Percentiles rank a stretch among this genome's conserved stretches.
Evolutionary conservation across 2,888 invertebrate species (phyloP).

Genomic region (Salticus scenicus): DNA sequence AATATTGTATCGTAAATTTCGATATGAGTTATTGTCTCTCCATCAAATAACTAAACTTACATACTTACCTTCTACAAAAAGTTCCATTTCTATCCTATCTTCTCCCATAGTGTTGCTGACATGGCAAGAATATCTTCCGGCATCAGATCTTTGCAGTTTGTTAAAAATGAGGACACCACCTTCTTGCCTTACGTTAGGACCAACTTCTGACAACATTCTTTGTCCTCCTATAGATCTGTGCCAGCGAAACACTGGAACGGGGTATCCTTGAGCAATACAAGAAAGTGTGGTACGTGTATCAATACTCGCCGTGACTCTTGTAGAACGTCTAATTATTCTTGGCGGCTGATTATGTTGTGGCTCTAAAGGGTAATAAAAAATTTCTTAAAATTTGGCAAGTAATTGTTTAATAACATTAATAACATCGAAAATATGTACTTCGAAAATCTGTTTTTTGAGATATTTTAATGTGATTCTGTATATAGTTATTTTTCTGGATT

Average conservation of each 20-base stretch:
- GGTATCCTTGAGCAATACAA: conserved; percentile 84
- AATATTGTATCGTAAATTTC: no score
- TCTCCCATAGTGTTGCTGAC: conserved; percentile 75
- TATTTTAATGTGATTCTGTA: no score
- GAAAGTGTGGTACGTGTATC: conserved; percentile 79
- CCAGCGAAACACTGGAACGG: conserved; percentile 84
- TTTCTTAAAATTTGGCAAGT: no score
- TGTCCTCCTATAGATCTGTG: conserved; percentile 38
- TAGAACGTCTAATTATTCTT: conserved; percentile 67
- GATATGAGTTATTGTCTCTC: no score
- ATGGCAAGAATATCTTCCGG: conserved; percentile 75
- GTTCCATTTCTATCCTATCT: conserved; percentile 73
- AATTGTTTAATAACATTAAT: no score
- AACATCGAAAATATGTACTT: no score
- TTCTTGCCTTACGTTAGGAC: conserved; percentile 69
- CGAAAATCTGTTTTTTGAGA: no score
- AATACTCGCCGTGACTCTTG: conserved; percentile 30
- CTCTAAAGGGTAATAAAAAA: conserved; percentile 64
- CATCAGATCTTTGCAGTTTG: conserved; percentile 73
- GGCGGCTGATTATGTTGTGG: conserved; percentile 70
- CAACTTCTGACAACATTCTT: conserved; percentile 73
- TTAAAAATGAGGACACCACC: conserved; percentile 75
- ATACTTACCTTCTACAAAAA: conserved; percentile 75
- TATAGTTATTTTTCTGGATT: no score
- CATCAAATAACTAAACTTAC: no score